Evolutionary conservation across 2,888 invertebrate genomes (phyloP), one percentile per base, ranked within the genome.

Genomic region (Cryptocheilus praepositus): DNA sequence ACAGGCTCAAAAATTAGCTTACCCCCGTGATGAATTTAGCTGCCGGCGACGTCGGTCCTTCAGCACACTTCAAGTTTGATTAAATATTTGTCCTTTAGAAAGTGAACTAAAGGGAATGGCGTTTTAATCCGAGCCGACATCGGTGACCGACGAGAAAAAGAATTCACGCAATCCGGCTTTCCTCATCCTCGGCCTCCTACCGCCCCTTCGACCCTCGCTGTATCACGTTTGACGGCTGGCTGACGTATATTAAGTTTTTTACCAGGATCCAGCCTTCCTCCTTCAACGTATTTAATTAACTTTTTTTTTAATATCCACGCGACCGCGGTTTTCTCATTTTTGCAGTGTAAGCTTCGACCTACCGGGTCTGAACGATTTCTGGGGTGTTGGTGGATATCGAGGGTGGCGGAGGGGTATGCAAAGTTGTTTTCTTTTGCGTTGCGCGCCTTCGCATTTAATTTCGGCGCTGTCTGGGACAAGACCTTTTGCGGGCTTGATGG

Each of bases 231-330:
- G 61, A 66, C 57, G 28, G 45, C 22, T 52, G 49, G 51, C 56
- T 67, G 65, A 69, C 65, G 61, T 66, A 66, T 65, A 69, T 69
- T 71, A 63, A 65, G 58, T 69, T 69, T 61, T 69, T 68, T 61
- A 66, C 61, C 60, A 25, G 51, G 5, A n/a, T 18, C 45, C 49
- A 8, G 15, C 21, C 28, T 51, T 21, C 28, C 55, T 54, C 43
- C 21, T 19, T 16, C n/a, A 43, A 0, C 56, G 62, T 51, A 58
- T 58, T 58, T 63, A 63, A 63, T 64, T 58, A 58, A 44, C 54
- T 64, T 53, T 64, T 36, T n/a, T 64, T 64, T 57, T 4, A n/a
- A 15, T 36, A 5, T 55, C 28, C 60, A 22, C 22, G n/a, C 25
- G 28, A 16, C 55, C 21, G 19, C 49, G 49, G 28, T 13, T 18